Evolutionary conservation across 2,797 vertebrate species (phyloP).

Genomic region (Acrocephalus scirpaceus): DNA sequence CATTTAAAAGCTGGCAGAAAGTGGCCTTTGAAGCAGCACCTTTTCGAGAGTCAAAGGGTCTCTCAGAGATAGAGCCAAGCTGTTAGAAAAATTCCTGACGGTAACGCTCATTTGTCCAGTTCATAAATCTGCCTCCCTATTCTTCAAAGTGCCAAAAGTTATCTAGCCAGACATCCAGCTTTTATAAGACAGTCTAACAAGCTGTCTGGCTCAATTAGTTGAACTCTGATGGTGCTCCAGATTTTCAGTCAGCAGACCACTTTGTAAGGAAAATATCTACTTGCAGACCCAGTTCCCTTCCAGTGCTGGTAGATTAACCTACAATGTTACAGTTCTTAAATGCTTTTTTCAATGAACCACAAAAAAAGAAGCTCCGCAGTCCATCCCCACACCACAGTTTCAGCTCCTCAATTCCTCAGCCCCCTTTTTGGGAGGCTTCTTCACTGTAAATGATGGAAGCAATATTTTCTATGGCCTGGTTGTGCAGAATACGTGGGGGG

Average conservation of each 20-base stretch:
- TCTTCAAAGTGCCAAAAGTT: conserved; percentile 56
- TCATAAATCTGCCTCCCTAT: conserved; percentile 55
- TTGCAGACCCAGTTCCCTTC: conserved; percentile 4
- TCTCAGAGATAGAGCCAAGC: conserved; percentile 18
- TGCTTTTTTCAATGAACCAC: conserved; percentile 26
- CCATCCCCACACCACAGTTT: not conserved
- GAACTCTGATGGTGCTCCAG: conserved; percentile 57
- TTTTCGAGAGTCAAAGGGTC: conserved; percentile 22
- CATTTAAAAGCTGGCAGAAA: not conserved
- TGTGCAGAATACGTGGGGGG: not conserved
- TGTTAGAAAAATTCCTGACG: conserved; percentile 40
- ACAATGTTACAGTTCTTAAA: not conserved
- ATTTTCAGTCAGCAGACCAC: conserved; percentile 52
- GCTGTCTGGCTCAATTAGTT: conserved; percentile 63
- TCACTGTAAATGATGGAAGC: not conserved
- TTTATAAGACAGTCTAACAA: conserved; percentile 63
- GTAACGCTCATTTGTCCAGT: conserved; percentile 31
- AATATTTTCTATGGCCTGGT: conserved; percentile 17
- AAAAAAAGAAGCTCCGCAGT: not conserved
- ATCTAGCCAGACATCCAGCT: conserved; percentile 66
- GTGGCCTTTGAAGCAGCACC: conserved; percentile 14
- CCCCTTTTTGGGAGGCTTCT: not conserved
- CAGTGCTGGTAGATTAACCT: not conserved
- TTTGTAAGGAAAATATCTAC: conserved; percentile 46
- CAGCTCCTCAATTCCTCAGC: not conserved